A percentile compares a stretch with the other conserved stretches of the same genome.
These are phyloP conservation scores for Cheilosia grossa DNA, from an alignment of 2,888 invertebrate genomes.

Conservation along the genomic window DNA sequence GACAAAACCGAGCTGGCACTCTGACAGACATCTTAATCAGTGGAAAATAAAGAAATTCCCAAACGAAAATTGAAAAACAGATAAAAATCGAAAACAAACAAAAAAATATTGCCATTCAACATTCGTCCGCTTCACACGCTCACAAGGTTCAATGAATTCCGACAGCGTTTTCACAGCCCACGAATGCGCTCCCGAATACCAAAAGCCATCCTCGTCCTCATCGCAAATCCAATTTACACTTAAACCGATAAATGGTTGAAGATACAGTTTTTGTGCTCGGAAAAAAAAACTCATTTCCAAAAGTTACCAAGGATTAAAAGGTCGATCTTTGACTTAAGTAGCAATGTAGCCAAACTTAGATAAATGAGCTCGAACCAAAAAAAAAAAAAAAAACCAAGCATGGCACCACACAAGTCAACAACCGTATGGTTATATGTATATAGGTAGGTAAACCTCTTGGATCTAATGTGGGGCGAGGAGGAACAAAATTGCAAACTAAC, in stretches of 20 bases:
- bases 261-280: slow-evolving; percentile 57
- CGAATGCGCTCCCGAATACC: slow-evolving; percentile 47
- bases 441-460: slow-evolving; percentile 8
- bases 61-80: slow-evolving; percentile 20
- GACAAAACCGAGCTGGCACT: not conserved
- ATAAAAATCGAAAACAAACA: slow-evolving; percentile 1
- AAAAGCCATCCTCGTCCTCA: slow-evolving; percentile 32
- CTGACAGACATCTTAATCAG: slow-evolving; percentile 64
- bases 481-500: slow-evolving; percentile 46
- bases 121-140: not conserved
- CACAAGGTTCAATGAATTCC: slow-evolving; percentile 63
- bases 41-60: slow-evolving; percentile 40
- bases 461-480: slow-evolving; percentile 27
- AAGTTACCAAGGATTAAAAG: slow-evolving; percentile 69
- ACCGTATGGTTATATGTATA: slow-evolving; percentile 41
- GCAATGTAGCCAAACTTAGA: slow-evolving; percentile 66
- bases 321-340: slow-evolving; percentile 71
- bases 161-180: slow-evolving; percentile 15
- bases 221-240: slow-evolving; percentile 74
- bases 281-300: slow-evolving; percentile 58
- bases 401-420: slow-evolving; percentile 35
- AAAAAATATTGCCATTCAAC: slow-evolving; percentile 11
- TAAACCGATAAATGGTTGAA: slow-evolving; percentile 73
- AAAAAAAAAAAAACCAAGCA: slow-evolving; percentile 3
- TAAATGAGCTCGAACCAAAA: slow-evolving; percentile 54